Base-by-base conservation (phyloP, 1,140 invertebrate genomes). In the Phthorimaea operculella region DNA sequence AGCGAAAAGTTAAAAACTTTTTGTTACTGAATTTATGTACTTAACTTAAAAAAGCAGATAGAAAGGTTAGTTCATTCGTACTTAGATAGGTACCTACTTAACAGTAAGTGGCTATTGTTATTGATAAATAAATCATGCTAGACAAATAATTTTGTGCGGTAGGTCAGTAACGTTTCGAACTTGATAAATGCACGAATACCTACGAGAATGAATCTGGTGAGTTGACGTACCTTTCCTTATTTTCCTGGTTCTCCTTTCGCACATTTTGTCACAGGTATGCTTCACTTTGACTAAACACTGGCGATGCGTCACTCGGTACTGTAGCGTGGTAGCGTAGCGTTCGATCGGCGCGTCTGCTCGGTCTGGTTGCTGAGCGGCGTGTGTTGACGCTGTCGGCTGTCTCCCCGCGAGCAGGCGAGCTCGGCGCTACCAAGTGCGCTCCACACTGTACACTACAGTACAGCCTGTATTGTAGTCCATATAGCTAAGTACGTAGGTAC, bases 221-320 rank as follows among this genome's bases (percentile, higher is more conserved):
- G 42, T 36, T 52, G 45, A 69, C 69, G 11, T 55, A 82, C 79
- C 79, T 77, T 69, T 82, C 57, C 74, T 80, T 34, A 77, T 72
- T 66, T 80, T 82, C 53, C 77, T 74, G 52, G 63, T 77, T 52
- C 76, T 73, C 64, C 79, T 82, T 55, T 82, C 76, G 69, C 79
- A 82, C 79, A 82, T 82, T 28, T 68, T 77, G 54, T 58, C 73
- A 76, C 73, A 73, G 66, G 42, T 68, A 68, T 36, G 47, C 48
- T 51, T 39, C 36, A 39, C 36, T 39, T 39, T 39, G 36, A 2
- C 10, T 39, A 39, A 39, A 34, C 70, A 74, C 73, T 69, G 59
- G 60, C 21, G 21, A 28, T 28, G 21, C 21, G 21, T 28, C 21
- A 28, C 21, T 2, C 21, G 6, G 21, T 9, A 39, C 10, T 12